Evolutionary conservation across 2,888 invertebrate genomes (phyloP).

Genomic region (Tetragonisca angustula): DNA sequence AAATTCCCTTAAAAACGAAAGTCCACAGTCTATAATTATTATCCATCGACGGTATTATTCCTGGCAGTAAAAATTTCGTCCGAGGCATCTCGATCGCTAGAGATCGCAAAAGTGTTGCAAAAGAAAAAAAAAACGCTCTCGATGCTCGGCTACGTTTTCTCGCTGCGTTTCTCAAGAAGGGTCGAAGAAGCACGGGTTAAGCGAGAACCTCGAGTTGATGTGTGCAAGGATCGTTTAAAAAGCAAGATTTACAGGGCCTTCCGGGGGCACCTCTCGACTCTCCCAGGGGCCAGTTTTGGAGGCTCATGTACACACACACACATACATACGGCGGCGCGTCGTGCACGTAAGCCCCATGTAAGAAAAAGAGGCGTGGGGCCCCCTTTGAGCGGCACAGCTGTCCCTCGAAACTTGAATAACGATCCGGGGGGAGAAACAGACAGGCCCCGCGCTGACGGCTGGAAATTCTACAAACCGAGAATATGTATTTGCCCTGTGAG

Average conservation of each 20-base stretch:
- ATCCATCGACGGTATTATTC: no score
- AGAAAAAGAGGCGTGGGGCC: slow-evolving; percentile 68
- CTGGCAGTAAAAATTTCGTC: no score
- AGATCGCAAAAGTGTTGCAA: no score
- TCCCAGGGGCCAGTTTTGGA: slow-evolving; percentile 48
- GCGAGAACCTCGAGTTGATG: neutral
- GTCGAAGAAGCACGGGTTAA: slow-evolving; percentile 16
- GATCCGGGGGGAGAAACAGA: slow-evolving; percentile 57
- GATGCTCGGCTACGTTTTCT: no score
- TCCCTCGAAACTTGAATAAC: slow-evolving; percentile 76
- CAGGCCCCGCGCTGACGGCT: slow-evolving; percentile 30
- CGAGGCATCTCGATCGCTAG: no score
- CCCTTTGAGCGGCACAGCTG: slow-evolving; percentile 71
- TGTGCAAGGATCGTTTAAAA: slow-evolving; percentile 43
- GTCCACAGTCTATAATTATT: no score
- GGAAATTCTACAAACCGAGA: slow-evolving; percentile 61
- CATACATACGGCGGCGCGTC: no score
- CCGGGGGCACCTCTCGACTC: slow-evolving; percentile 24
- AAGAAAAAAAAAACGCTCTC: no score
- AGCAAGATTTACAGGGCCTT: slow-evolving; percentile 49
- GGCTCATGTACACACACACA: slow-evolving; percentile 15
- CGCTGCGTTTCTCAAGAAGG: neutral
- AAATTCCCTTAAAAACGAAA: no score
- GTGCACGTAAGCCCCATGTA: slow-evolving; percentile 42
- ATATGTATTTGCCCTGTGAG: slow-evolving; percentile 31